These are phyloP conservation scores for Tipula helvola DNA, from an alignment of 2,888 invertebrate genomes.

Conservation along the genomic window DNA sequence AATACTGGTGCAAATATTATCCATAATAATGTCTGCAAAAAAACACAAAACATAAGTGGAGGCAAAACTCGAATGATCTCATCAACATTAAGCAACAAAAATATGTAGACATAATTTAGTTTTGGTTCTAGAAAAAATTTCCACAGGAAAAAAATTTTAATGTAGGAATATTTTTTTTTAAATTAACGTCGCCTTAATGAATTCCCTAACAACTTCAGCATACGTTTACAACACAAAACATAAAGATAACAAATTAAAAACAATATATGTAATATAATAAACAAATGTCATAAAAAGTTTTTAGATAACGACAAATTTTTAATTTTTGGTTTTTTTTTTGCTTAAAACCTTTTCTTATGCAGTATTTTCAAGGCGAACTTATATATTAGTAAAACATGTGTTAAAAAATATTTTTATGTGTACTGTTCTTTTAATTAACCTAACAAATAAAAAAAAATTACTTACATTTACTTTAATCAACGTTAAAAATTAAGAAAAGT, in stretches of 20 bases:
- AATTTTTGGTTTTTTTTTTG: neutral
- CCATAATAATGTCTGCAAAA: neutral
- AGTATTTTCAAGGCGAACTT: neutral
- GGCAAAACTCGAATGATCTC: neutral
- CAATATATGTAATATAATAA: neutral
- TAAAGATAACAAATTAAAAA: neutral
- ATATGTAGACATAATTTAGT: neutral
- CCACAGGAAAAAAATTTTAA: neutral
- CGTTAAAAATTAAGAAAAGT: neutral
- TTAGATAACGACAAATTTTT: neutral
- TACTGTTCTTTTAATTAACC: neutral
- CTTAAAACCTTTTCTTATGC: neutral
- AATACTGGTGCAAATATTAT: neutral
- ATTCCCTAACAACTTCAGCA: neutral
- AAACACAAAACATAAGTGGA: neutral
- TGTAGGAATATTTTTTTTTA: neutral
- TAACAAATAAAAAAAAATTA: neutral
- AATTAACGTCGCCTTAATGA: neutral
- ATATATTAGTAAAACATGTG: neutral
- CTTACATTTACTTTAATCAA: slow-evolving; percentile 4
- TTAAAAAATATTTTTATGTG: neutral
- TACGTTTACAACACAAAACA: neutral
- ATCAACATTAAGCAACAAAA: neutral
- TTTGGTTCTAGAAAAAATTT: neutral
- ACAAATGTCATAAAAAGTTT: neutral